Conservation (phyloP, 1,140 invertebrate genomes). For the Euwallacea fornicatus region DNA sequence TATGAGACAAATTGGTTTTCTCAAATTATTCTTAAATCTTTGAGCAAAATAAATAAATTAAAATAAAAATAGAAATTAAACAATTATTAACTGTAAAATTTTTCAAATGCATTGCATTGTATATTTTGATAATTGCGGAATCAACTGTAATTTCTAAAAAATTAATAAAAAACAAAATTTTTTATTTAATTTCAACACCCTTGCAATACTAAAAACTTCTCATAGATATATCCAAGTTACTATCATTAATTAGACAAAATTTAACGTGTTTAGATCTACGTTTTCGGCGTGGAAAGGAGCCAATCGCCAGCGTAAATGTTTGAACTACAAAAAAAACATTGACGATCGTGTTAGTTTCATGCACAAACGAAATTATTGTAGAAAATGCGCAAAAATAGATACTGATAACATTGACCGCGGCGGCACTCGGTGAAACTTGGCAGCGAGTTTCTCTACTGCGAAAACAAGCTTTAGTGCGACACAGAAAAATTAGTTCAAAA, state of each 20-base stretch:
- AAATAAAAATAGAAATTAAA: neutral
- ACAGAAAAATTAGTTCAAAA: no score
- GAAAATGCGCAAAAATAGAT: neutral
- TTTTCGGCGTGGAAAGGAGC: neutral
- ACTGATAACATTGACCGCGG: slow-evolving; percentile 2
- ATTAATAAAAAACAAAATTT: no score
- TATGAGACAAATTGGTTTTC: no score
- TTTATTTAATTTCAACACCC: no score
- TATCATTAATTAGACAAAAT: no score
- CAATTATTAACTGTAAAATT: no score
- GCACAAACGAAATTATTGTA: neutral
- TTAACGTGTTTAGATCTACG: no score
- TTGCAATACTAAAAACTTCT: no score
- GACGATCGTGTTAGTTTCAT: neutral
- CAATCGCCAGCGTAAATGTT: neutral
- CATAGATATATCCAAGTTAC: no score
- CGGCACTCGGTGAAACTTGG: neutral
- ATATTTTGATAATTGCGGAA: no score
- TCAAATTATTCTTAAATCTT: neutral
- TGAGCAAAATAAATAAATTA: neutral
- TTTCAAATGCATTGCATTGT: no score
- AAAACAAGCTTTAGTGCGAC: neutral
- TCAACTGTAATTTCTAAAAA: no score
- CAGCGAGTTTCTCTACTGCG: neutral
- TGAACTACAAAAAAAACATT: neutral